Evolutionary conservation across 2,888 invertebrate genomes (phyloP), one percentile per base, ranked within the genome.

Genomic region (Drosophila hamatofila): DNA sequence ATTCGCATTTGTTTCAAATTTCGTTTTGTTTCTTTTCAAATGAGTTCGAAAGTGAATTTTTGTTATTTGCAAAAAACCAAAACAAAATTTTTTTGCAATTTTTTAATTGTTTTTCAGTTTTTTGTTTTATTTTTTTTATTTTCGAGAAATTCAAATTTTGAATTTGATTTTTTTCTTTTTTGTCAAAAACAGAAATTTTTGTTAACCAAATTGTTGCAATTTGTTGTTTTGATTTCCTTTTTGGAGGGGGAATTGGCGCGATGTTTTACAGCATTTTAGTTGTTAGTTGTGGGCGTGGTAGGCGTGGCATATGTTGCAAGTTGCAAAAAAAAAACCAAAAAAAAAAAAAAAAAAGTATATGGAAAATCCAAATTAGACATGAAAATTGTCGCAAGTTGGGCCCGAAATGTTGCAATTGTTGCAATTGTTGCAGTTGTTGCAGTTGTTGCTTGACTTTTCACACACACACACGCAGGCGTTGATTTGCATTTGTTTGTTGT

Each of bases 401-500:
- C 60, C 37, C 71, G 71, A 68, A 68, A 60, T 72, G 62, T 52
- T 63, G 48, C 35, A 72, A 1, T 27, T 56, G 42, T 39, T 56
- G 72, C 16, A 30, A 21, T 23, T 54, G 58, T 41, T 46, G 57
- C 21, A 44, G 1, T 8, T 51, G 44, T 61, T 71, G 54, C 35
- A 72, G n/a, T 49, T 67, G 35, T 46, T 62, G 48, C 46, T 76
- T 60, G 63, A 61, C 65, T 75, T 64, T 86, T 83, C 79, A 89
- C 82, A 82, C 88, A 89, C 82, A 82, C 82, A 89, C 82, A 83
- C 67, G 81, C 57, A 73, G 81, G 49, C 63, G 46, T 61, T 56
- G 41, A 42, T 33, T 75, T 74, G 87, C 70, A 80, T 76, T 65
- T 67, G 76, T 70, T 48, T 48, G 27, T 14, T 48, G 48, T 35